A percentile compares a stretch with the other conserved stretches of the same genome.
Conservation (phyloP, 2,797 vertebrate genomes). For the Cuculus canorus region DNA sequence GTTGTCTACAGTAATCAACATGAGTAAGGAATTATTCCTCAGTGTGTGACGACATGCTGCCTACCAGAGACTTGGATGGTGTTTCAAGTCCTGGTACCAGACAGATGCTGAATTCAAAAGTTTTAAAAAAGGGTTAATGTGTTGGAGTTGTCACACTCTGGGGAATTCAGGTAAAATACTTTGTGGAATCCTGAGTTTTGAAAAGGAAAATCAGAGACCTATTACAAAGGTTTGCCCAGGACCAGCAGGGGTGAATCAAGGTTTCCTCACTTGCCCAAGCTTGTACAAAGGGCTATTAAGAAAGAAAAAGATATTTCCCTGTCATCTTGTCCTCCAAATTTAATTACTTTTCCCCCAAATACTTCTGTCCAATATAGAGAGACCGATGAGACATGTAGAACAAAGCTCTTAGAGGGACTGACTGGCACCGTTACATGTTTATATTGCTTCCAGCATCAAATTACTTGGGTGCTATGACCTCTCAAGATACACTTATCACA, state of each 20-base stretch:
- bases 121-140: neutral
- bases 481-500: neutral
- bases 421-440: neutral
- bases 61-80: neutral
- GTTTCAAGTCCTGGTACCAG: neutral
- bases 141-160: neutral
- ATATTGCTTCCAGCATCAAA: neutral
- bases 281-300: neutral
- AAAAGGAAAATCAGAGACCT: neutral
- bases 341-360: neutral
- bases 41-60: fast-evolving
- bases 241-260: neutral
- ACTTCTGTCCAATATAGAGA: neutral
- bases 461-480: fast-evolving
- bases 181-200: neutral
- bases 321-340: neutral
- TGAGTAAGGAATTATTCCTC: neutral
- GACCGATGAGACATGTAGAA: neutral
- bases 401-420: neutral
- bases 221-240: neutral
- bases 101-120: neutral
- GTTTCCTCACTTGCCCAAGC: neutral
- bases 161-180: neutral
- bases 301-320: neutral
- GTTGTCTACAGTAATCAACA: neutral